Evolutionary conservation across 2,888 invertebrate species (phyloP), one percentile per base, ranked within the genome.

Genomic region (Orthonevra nobilis): DNA sequence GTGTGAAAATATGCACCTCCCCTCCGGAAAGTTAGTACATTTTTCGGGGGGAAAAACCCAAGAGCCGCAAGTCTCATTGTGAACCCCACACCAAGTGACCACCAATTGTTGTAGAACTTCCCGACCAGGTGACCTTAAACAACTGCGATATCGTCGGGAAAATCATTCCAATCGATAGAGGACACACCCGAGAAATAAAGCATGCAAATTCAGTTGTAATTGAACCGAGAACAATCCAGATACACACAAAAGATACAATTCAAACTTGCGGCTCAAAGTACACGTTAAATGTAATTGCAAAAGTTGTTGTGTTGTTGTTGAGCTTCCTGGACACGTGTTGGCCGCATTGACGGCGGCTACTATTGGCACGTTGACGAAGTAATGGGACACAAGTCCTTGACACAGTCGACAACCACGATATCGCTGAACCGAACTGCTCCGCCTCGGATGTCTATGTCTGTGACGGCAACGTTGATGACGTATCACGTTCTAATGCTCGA

Each of bases 381-480:
- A 28, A 20, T 54, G 12, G 52, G 36, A 40, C 34, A 26, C 2
- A 2, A 38, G 64, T 60, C 64, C 77, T 77, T 77, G 60, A 54
- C 58, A 60, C 26, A 66, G 52, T 40, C 48, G 64, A 42, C 50
- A 60, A 52, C n/a, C 58, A 50, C 46, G n/a, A n/a, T n/a, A n/a
- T n/a, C n/a, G n/a, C n/a, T n/a, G n/a, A 72, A 46, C 32, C 72
- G 23, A 32, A 72, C 58, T n/a, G n/a, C n/a, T n/a, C 26, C 46
- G 17, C 34, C 26, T 7, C 5, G 46, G 15, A n/a, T 14, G 4
- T 3, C 10, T 9, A 23, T 50, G 17, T 3, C 14, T 7, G 14
- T 61, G 60, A 63, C 48, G 70, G 32, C 42, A 14, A 56, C 28
- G 64, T 34, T 28, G 36, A 26, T 70, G 77, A 77, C 77, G 77